phyloP scores from a whole-genome alignment of 2,113 vertebrate species.

The Myiagra hebetior region DNA sequence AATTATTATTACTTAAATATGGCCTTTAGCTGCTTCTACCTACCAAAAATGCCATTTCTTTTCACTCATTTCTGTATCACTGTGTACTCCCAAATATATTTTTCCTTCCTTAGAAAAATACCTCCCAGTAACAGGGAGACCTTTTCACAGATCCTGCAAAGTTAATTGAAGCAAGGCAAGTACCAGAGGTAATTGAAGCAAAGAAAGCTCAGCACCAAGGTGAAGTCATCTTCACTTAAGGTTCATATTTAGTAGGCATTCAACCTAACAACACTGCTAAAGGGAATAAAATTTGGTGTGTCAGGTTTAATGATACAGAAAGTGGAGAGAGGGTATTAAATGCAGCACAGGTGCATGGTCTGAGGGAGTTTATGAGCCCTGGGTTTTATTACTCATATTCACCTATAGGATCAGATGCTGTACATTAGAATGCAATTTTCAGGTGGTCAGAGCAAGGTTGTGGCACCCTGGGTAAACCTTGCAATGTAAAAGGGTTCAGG shows the following conservation, averaged over 20 bases:
- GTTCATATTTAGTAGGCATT: conserved; percentile 68
- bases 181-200: conserved; percentile 66
- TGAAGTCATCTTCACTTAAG: conserved; percentile 67
- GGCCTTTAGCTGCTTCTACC: background rate
- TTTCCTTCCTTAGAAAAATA: conserved; percentile 24
- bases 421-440: conserved; percentile 41
- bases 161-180: conserved; percentile 64
- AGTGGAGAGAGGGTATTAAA: conserved; percentile 58
- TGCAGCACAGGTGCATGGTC: conserved; percentile 35
- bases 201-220: conserved; percentile 60
- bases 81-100: background rate
- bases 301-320: conserved; percentile 69
- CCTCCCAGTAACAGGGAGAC: conserved; percentile 31
- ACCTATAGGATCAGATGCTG: conserved; percentile 23
- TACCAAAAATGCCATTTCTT: background rate
- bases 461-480: conserved; percentile 35
- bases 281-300: conserved; percentile 67
- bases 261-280: conserved; percentile 61
- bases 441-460: conserved; percentile 46
- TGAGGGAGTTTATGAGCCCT: conserved; percentile 58
- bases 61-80: background rate
- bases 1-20: background rate
- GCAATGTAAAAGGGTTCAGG: background rate
- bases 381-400: conserved; percentile 56
- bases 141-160: conserved; percentile 50